Conservation (phyloP, 2,797 vertebrate genomes). For the Parotocinclus haroldoi region DNA sequence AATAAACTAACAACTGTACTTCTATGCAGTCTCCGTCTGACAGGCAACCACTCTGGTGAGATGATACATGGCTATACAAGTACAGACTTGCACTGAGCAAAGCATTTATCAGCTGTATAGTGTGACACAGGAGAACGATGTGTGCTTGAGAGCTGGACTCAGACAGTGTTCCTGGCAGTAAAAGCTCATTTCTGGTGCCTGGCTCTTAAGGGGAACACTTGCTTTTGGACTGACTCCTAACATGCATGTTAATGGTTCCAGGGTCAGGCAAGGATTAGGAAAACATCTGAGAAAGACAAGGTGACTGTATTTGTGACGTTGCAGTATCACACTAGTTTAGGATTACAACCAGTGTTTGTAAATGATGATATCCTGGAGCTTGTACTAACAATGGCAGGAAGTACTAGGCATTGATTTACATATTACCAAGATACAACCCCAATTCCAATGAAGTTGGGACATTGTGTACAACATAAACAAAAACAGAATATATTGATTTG, state of each 20-base stretch:
- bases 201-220: slow-evolving; percentile 51
- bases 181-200: slow-evolving; percentile 40
- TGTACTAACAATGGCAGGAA: no score
- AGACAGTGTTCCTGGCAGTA: slow-evolving; percentile 28
- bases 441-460: no score
- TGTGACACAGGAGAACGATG: slow-evolving; percentile 29
- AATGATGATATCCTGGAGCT: no score
- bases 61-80: slow-evolving; percentile 56
- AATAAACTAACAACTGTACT: not conserved
- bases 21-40: slow-evolving; percentile 42
- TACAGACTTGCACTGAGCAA: slow-evolving; percentile 45
- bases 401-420: no score
- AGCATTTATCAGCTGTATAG: slow-evolving; percentile 32
- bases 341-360: no score
- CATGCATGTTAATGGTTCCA: slow-evolving; percentile 48
- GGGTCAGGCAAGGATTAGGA: slow-evolving; percentile 29
- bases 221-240: slow-evolving; percentile 48
- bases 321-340: no score
- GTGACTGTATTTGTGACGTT: no score
- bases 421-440: no score
- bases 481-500: no score
- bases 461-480: no score
- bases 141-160: slow-evolving; percentile 39
- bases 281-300: no score
- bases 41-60: slow-evolving; percentile 43